Base-by-base conservation (phyloP, 92 coral and sea anemone species). In the Siderastrea siderea region DNA sequence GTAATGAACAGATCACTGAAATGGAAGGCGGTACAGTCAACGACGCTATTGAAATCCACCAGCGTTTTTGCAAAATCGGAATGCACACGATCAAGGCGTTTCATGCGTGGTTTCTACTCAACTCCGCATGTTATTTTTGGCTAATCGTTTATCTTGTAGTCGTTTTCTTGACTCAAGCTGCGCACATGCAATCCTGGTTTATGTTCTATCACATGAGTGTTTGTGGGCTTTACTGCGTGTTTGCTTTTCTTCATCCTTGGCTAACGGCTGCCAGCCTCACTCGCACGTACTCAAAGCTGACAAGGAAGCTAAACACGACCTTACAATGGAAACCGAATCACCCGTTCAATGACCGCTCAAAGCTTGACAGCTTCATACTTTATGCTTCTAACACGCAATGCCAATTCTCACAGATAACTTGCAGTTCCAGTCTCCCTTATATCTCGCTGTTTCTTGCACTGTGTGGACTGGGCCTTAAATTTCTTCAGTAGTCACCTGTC, bases 101-200 rank as follows among this genome's bases (percentile, higher is more conserved):
- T 58, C 87, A 79, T 59, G 55, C 73, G 13, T 90, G 93, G 93
- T 79, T 90, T 52, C 45, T 85, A 5, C 45, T 90, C 8, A 90
- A 90, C 55, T 75, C 93, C 14, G 93, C 93, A 1, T 90, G 90
- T 57, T 85, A 90, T 48, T 90, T 84, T 48, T 90, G 90, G 93
- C 79, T 90, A 38, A 74, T 78, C 14, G 63, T 79, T 6, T 90
- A 90, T 66, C 3, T 79, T 26, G 61, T 47, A 15, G 64, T 79
- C 47, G 63, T 90, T 4, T 7, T 85, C 16, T 74, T 90, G 11
- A 51, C 90, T 10, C 76, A 71, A 53, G 60, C 58, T 45, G 43
- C 53, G n/a, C 52, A 69, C 6, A 43, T 82, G 26, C 26, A 65
- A 6, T 71, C 73, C 48, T 81, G 92, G 92, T 73, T 61, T 6